Evolutionary conservation across 1,140 invertebrate species (phyloP).

Genomic region (Mya arenaria): DNA sequence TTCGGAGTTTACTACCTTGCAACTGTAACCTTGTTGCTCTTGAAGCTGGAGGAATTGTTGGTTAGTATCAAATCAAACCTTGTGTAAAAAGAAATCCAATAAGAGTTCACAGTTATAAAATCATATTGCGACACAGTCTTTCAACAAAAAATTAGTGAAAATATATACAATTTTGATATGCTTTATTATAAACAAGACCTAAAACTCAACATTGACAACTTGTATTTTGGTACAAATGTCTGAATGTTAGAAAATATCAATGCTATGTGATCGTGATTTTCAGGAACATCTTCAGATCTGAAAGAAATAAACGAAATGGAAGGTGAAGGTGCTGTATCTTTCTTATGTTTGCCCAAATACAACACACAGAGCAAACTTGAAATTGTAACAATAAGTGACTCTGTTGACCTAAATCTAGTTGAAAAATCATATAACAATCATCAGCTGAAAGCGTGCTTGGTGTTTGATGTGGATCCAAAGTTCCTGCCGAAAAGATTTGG

Average conservation of each 20-base stretch:
- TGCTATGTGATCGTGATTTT: background rate
- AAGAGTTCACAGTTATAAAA: background rate
- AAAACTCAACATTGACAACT: background rate
- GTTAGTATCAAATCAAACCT: background rate
- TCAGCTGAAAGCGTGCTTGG: background rate
- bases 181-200: background rate
- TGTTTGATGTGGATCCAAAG: background rate
- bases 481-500: background rate
- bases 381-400: background rate
- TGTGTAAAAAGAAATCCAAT: background rate
- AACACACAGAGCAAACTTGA: background rate
- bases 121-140: background rate
- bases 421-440: background rate
- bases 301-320: background rate
- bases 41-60: background rate
- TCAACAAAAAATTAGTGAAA: background rate
- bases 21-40: background rate
- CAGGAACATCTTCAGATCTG: background rate
- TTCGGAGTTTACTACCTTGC: background rate
- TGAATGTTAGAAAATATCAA: background rate
- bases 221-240: background rate
- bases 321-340: background rate
- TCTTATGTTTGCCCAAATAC: background rate
- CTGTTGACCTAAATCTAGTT: background rate
- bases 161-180: background rate